Evolutionary conservation across 1,140 invertebrate genomes (phyloP), one percentile per base, ranked within the genome.

Genomic region (Elysia chlorotica): DNA sequence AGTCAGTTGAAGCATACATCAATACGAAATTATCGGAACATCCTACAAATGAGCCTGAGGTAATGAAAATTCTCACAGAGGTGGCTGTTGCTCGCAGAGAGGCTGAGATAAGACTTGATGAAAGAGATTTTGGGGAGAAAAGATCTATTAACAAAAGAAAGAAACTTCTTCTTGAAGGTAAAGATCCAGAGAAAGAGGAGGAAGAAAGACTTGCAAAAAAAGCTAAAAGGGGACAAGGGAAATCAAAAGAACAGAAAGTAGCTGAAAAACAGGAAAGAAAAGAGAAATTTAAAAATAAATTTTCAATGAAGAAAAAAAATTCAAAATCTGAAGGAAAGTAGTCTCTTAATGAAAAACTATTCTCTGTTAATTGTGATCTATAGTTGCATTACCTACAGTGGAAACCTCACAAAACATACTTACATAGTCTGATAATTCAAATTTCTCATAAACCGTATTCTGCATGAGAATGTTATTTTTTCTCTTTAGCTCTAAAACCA

Each of bases 91-190:
- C 95, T 0, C 93, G 94, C 80, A 90, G 96, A 62, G 95, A 98
- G 87, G 95, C 96, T 6, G 94, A 97, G 86, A 95, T 98, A 62
- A 92, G 92, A 82, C 87, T 99, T 30, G 96, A 98, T 82, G 93
- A 96, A 85, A 92, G 92, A 76, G 93, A 98, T 83, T 97, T 97
- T 86, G 95, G 95, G 83, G 94, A 97, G 85, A 91, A 93, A 71
- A 93, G 92, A 79, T 89, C 92, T 76, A 95, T 95, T 65, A 95
- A 98, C 88, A 93, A 95, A 80, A 89, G 93, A 71, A 98, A 98
- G 84, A 91, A 94, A 67, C 91, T 95, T 86, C 93, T 97, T 71
- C 83, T 95, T 77, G 92, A 95, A 80, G 96, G 95, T 35, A 91
- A 63, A 61, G 71, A 76, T 63, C 70, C 70, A 23, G 74, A 76